Evolutionary conservation across 2,113 vertebrate genomes (phyloP).

Genomic region (Rhinoptilus africanus): DNA sequence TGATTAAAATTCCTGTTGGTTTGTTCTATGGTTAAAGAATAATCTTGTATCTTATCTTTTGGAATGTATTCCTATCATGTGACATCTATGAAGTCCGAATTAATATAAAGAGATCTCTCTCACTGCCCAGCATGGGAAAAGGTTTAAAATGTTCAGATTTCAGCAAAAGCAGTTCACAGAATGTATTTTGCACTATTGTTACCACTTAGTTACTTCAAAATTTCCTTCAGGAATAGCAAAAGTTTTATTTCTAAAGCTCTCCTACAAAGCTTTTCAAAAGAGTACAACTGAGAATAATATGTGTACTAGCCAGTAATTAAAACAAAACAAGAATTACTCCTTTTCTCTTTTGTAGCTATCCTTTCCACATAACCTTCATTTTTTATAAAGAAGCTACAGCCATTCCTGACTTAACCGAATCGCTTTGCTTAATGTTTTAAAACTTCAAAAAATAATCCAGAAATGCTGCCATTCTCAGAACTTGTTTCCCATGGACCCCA

Average conservation of each 20-base stretch:
- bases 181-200: conserved; percentile 39
- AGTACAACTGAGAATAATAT: neutral
- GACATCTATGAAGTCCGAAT: conserved; percentile 65
- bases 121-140: conserved; percentile 76
- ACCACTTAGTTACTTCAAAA: conserved; percentile 37
- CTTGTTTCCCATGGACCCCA: neutral
- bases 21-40: conserved; percentile 77
- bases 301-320: neutral
- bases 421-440: neutral
- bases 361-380: neutral
- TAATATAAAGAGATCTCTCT: conserved; percentile 83
- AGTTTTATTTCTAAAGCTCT: neutral
- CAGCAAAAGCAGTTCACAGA: conserved; percentile 57
- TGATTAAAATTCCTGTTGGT: conserved; percentile 89
- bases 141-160: conserved; percentile 72
- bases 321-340: neutral
- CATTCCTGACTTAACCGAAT: neutral
- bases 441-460: neutral
- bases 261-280: neutral
- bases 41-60: conserved; percentile 77
- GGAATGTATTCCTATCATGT: conserved; percentile 79
- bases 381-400: neutral
- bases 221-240: conserved; percentile 47
- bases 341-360: neutral
- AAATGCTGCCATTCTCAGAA: neutral